These are phyloP conservation scores for Lymantria monacha DNA, from an alignment of 2,888 invertebrate species.

Conservation along the genomic window DNA sequence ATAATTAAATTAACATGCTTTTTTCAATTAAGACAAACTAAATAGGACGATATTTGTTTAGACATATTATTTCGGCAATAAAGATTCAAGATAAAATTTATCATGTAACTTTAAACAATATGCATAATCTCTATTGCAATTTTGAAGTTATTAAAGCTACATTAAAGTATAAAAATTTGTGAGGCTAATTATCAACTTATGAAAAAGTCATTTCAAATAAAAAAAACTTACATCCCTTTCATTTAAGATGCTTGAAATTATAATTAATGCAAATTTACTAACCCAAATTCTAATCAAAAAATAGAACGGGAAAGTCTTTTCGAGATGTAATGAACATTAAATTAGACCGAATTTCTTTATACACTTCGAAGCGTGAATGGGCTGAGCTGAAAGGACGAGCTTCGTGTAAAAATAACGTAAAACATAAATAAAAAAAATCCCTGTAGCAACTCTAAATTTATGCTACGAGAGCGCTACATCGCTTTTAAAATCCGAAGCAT, in stretches of 20 bases:
- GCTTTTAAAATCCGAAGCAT: not conserved
- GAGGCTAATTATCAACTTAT: not conserved
- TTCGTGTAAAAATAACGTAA: conserved; percentile 54
- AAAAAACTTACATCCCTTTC: conserved; percentile 1
- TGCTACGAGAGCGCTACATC: not conserved
- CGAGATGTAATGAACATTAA: conserved; percentile 38
- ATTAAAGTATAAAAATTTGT: not conserved
- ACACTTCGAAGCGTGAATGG: conserved; percentile 50
- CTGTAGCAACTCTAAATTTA: conserved; percentile 14
- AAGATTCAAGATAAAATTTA: no score
- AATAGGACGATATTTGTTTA: no score
- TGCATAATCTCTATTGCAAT: no score
- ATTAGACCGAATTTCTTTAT: conserved; percentile 40
- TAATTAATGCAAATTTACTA: conserved; percentile 24
- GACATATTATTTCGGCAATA: no score
- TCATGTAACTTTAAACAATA: no score
- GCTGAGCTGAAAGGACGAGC: conserved; percentile 36
- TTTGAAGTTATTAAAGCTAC: not conserved
- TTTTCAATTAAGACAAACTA: no score
- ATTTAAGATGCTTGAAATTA: conserved; percentile 5
- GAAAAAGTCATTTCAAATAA: not conserved
- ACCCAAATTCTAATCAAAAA: conserved; percentile 39
- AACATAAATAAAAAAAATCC: conserved; percentile 43
- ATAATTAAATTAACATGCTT: no score
- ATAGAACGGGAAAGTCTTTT: conserved; percentile 38